phyloP scores from a whole-genome alignment of 2,113 vertebrate species.

The Sander lucioperca region DNA sequence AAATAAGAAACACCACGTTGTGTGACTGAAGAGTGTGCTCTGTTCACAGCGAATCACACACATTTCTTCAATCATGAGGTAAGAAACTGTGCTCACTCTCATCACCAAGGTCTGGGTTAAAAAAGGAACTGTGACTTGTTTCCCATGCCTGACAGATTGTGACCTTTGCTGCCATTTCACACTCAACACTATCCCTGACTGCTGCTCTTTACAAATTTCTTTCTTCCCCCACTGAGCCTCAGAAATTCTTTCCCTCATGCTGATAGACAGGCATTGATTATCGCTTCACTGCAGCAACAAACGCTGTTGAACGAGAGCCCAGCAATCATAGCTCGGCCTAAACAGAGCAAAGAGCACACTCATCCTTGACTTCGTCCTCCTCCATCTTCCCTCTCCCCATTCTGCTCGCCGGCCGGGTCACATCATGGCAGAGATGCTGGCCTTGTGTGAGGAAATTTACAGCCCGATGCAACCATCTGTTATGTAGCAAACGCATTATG shows the following conservation, averaged over 20 bases:
- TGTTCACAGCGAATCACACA: constrained; percentile 18
- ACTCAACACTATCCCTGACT: constrained; percentile 16
- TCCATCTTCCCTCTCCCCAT: constrained; percentile 31
- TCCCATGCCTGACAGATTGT: constrained; percentile 33
- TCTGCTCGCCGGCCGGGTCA: constrained; percentile 58
- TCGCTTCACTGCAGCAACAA: constrained; percentile 28
- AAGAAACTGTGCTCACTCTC: constrained; percentile 6
- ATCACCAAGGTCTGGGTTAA: constrained; percentile 26
- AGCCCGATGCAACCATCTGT: constrained; percentile 73
- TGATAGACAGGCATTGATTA: constrained; percentile 58
- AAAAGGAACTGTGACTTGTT: constrained; percentile 17
- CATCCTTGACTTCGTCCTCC: constrained; percentile 67
- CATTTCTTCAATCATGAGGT: constrained; percentile 16
- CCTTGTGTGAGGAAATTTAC: constrained; percentile 80
- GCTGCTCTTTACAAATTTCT: constrained; percentile 4
- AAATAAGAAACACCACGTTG: constrained; percentile 31
- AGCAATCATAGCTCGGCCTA: constrained; percentile 5
- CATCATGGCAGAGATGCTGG: constrained; percentile 56
- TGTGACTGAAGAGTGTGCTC: constrained; percentile 26
- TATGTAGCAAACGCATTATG: constrained; percentile 60
- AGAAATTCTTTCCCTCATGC: constrained; percentile 11
- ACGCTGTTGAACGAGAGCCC: constrained; percentile 13
- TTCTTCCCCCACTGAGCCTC: constrained; percentile 2
- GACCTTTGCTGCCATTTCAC: constrained; percentile 58
- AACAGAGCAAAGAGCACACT: background rate